Percentiles rank a stretch among this genome's conserved stretches.
phyloP scores from a whole-genome alignment of 2,888 invertebrate species.

The Tyria jacobaeae region DNA sequence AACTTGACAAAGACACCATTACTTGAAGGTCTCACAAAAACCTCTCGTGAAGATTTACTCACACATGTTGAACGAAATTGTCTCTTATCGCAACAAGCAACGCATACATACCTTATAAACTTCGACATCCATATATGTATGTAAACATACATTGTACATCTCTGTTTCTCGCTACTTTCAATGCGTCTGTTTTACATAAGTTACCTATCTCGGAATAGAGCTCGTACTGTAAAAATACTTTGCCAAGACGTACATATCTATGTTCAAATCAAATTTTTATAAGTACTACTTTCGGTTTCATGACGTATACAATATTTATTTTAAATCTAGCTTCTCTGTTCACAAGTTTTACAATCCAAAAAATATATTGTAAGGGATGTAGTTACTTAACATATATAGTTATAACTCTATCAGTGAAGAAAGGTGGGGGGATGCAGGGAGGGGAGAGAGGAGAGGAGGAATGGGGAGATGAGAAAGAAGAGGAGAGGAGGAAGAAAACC shows the following conservation, averaged over 20 bases:
- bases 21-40: conserved; percentile 17
- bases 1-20: conserved; percentile 19
- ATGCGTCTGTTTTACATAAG: conserved; percentile 31
- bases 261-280: conserved; percentile 25
- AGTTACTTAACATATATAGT: neutral
- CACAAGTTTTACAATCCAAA: neutral
- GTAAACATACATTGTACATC: conserved; percentile 3
- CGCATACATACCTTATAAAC: conserved; percentile 38
- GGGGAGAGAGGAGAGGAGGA: too few relatives aligned
- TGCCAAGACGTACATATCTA: conserved; percentile 20
- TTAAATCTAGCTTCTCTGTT: neutral
- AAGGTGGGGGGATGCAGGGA: too few relatives aligned
- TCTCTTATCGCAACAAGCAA: conserved; percentile 38
- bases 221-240: conserved; percentile 19
- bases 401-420: neutral
- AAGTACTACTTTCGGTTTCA: neutral
- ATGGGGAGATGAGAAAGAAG: too few relatives aligned
- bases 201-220: conserved; percentile 31
- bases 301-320: neutral
- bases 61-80: conserved; percentile 32
- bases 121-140: conserved; percentile 20
- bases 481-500: too few relatives aligned
- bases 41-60: conserved; percentile 8
- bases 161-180: conserved; percentile 18
- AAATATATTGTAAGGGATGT: neutral